A percentile compares a stretch with the other conserved stretches of the same genome.
Evolutionary conservation across 2,797 vertebrate genomes (phyloP).

Genomic region (Spinibarbus caldwelli): DNA sequence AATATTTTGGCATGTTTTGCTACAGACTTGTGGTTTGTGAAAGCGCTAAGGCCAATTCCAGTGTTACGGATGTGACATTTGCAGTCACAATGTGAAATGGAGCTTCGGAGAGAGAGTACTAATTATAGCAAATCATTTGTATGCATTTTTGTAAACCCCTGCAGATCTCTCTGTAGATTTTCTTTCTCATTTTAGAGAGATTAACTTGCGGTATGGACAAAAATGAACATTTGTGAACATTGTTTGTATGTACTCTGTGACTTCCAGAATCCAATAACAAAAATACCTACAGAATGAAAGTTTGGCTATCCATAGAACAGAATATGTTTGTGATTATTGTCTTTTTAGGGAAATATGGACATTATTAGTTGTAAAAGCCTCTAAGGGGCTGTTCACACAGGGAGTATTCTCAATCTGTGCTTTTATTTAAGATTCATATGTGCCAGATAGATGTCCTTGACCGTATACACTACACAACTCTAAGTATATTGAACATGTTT

Average conservation of each 20-base stretch:
- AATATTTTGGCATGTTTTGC: constrained; percentile 54
- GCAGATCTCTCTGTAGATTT: neutral
- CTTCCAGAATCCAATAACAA: neutral
- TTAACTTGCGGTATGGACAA: neutral
- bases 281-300: neutral
- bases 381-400: neutral
- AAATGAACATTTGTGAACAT: neutral
- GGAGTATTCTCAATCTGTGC: neutral
- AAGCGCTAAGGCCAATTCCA: neutral
- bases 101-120: neutral
- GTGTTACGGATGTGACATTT: neutral
- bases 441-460: neutral
- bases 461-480: neutral
- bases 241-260: neutral
- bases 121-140: neutral
- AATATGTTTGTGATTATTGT: neutral
- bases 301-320: neutral
- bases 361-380: neutral
- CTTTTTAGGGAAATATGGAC: neutral
- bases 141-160: neutral
- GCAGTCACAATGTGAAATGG: neutral
- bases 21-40: neutral
- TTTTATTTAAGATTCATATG: neutral
- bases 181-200: neutral
- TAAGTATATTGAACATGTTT: neutral